Evolutionary conservation across 2,113 vertebrate species (phyloP).

Genomic region (Eupsittula cactorum): DNA sequence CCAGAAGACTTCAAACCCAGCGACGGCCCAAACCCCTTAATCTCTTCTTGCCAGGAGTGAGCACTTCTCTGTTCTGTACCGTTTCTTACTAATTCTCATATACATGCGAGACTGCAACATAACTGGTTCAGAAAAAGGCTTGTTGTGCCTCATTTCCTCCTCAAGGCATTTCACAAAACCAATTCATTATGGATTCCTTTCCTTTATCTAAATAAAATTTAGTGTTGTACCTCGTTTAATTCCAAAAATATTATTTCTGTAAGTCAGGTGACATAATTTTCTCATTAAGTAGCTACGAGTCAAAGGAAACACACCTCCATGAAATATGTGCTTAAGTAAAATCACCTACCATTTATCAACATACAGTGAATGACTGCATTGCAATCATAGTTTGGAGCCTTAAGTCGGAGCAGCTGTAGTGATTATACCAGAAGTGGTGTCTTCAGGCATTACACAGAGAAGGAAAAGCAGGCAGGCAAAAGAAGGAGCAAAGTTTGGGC

Average conservation of each 20-base stretch:
- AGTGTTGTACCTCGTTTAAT: background rate
- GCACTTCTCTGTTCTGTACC: background rate
- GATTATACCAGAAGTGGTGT: background rate
- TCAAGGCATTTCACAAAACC: background rate
- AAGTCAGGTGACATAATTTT: background rate
- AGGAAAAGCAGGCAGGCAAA: background rate
- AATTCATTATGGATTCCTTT: background rate
- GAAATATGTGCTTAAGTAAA: background rate
- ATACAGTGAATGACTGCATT: fast-evolving
- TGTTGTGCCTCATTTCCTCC: background rate
- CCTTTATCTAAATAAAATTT: background rate
- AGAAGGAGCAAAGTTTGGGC: background rate
- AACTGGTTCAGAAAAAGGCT: background rate
- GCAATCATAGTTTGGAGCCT: background rate
- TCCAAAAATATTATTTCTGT: background rate
- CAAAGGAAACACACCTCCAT: background rate
- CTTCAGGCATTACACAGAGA: background rate
- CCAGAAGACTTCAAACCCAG: background rate
- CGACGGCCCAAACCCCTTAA: background rate
- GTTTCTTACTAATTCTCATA: background rate
- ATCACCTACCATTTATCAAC: background rate
- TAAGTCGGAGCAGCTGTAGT: background rate
- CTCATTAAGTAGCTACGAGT: background rate
- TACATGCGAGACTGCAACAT: fast-evolving
- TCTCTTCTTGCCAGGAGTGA: background rate